Evolutionary conservation across 2,888 invertebrate species (phyloP), one percentile per base, ranked within the genome.

Genomic region (Scrobipalpa atriplicella): DNA sequence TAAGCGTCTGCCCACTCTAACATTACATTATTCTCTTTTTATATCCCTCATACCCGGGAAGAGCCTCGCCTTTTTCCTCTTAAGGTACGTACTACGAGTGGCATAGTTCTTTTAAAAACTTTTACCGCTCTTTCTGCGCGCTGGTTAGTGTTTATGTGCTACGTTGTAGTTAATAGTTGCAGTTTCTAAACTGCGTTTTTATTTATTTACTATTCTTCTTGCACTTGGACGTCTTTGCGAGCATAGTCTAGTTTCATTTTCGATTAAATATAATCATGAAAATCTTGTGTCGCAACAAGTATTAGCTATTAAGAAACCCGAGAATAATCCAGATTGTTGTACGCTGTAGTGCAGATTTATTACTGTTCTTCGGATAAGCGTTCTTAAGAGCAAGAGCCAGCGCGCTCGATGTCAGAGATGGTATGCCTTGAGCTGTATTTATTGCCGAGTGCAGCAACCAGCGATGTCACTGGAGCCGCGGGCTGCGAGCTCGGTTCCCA

Each of bases 1-100:
- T 86, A 86, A 87, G 84, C 80, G 83, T 84, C 84, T 85, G 81
- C 83, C 85, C 83, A 80, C 83, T 85, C 78, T 78, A 81, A 82
- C 82, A 78, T 83, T 78, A 81, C 80, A 81, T 84, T 85, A 82
- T 81, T 82, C 69, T 71, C 74, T 81, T 82, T 83, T 83, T 83
- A 79, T 80, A 77, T 75, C 76, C 71, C 75, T 75, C 74, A 72
- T 75, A 77, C 68, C 71, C 56, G 19, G 39, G 71, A 72, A 70
- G 69, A 72, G 71, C 73, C 78, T 78, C 77, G 75, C 77, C 72
- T 76, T 75, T 73, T 68, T 68, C 64, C 54, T 60, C 52, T 67
- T 47, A 60, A 70, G 66, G 68, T 70, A 68, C 69, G 62, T 66
- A 65, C 66, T 71, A 67, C 63, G 52, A 58, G 67, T 64, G 62